Percentiles rank a stretch among this genome's conserved stretches.
Evolutionary conservation across 2,113 vertebrate genomes (phyloP).

Genomic region (Tiliqua scincoides): DNA sequence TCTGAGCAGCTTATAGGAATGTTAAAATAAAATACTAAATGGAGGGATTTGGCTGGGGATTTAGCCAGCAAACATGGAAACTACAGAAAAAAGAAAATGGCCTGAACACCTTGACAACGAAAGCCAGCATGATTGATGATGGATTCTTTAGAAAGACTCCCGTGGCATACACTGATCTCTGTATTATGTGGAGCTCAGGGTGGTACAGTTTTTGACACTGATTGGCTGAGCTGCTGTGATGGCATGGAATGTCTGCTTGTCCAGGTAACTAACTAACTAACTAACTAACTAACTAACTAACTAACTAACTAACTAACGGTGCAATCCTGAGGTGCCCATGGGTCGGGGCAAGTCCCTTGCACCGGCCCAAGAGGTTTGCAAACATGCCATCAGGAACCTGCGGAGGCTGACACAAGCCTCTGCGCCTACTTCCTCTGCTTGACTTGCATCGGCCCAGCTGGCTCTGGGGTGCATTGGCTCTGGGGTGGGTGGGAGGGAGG

Average conservation of each 20-base stretch:
- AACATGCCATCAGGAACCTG: too few species aligned
- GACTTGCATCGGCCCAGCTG: too few species aligned
- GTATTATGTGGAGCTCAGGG: not conserved
- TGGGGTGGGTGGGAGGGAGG: too few species aligned
- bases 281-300: too few species aligned
- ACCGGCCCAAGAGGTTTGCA: too few species aligned
- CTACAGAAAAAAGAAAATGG: not conserved
- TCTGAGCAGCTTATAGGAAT: conserved; percentile 1
- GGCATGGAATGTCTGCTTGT: not conserved
- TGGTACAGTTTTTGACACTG: not conserved
- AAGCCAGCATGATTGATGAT: conserved; percentile 25
- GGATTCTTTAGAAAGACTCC: conserved; percentile 27
- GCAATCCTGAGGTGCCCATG: too few species aligned
- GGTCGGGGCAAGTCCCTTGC: too few species aligned
- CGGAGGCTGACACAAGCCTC: too few species aligned
- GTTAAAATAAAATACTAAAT: conserved; percentile 11
- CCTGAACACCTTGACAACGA: conserved; percentile 18
- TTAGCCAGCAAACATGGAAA: not conserved
- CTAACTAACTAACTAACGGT: too few species aligned
- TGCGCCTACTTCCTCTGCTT: too few species aligned
- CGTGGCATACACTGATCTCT: not conserved
- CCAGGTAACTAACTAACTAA: not conserved
- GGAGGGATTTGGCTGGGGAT: not conserved
- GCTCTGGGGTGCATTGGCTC: too few species aligned
- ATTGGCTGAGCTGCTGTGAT: not conserved